Evolutionary conservation across 2,888 invertebrate species (phyloP).

Genomic region (Tolmerus cingulatus): DNA sequence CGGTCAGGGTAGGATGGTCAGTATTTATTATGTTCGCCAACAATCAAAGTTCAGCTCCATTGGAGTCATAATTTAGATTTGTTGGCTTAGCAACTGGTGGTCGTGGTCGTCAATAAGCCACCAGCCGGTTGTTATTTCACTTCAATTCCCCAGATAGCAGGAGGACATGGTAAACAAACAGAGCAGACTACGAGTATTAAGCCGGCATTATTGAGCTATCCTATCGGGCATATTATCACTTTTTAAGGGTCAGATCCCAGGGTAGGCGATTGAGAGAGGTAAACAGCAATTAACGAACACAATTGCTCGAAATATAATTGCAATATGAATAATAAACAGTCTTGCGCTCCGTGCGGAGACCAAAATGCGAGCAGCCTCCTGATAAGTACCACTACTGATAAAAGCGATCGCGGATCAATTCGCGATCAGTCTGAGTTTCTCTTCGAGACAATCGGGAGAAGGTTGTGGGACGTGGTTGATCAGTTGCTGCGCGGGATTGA

Average conservation of each 20-base stretch:
- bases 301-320: not conserved
- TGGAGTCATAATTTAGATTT: not conserved
- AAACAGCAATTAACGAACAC: slow-evolving; percentile 31
- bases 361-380: not conserved
- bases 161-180: not conserved
- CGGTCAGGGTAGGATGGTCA: not conserved
- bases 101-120: slow-evolving; percentile 2
- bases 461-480: not conserved
- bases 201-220: slow-evolving; percentile 23
- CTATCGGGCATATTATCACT: slow-evolving; percentile 14
- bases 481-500: not conserved
- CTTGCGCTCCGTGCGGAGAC: not conserved
- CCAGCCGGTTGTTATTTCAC: slow-evolving; percentile 22
- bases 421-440: slow-evolving; percentile 4
- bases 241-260: slow-evolving; percentile 20
- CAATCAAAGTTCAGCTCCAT: slow-evolving; percentile 16
- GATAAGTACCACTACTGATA: slow-evolving; percentile 26
- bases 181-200: not conserved
- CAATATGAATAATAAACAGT: not conserved
- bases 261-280: slow-evolving; percentile 29
- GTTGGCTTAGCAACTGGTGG: slow-evolving; percentile 18
- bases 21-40: not conserved
- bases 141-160: not conserved
- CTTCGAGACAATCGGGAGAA: not conserved
- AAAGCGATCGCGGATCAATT: not conserved